Evolutionary conservation across 2,797 vertebrate species (phyloP).

Genomic region (Mormyrus proboscirostris): DNA sequence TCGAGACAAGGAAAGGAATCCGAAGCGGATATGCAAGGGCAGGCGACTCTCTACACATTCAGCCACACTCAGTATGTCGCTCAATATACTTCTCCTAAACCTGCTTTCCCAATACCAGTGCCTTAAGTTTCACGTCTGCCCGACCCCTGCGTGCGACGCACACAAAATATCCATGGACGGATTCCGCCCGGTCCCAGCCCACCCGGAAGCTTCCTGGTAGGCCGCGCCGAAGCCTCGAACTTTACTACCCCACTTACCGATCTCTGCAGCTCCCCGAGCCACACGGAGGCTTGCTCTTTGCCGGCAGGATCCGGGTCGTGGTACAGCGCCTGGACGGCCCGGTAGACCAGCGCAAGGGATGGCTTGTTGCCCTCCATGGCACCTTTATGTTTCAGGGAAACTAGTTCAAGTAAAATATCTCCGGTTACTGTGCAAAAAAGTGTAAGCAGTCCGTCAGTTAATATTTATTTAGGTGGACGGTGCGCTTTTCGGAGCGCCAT

Average conservation of each 20-base stretch:
- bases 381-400: slow-evolving; percentile 22
- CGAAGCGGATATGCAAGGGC: not conserved
- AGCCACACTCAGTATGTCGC: not conserved
- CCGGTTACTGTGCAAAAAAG: not conserved
- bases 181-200: not conserved
- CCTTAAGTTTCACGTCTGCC: not conserved
- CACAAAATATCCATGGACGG: not conserved
- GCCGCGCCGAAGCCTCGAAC: slow-evolving; percentile 26
- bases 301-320: slow-evolving; percentile 92
- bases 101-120: not conserved
- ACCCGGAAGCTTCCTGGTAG: slow-evolving; percentile 24
- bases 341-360: slow-evolving; percentile 78
- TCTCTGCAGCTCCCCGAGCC: slow-evolving; percentile 92
- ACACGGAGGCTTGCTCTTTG: slow-evolving; percentile 90
- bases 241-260: slow-evolving; percentile 70
- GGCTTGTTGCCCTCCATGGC: slow-evolving; percentile 80
- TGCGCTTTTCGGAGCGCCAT: slow-evolving; percentile 50
- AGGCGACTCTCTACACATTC: not conserved
- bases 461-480: slow-evolving; percentile 38
- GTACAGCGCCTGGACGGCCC: slow-evolving; percentile 93
- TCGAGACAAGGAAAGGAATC: not conserved
- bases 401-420: slow-evolving; percentile 27
- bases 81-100: not conserved
- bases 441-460: slow-evolving; percentile 17
- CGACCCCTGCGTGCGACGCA: not conserved